Conservation (phyloP, 2,888 invertebrate genomes). For the Dioctria rufipes region DNA sequence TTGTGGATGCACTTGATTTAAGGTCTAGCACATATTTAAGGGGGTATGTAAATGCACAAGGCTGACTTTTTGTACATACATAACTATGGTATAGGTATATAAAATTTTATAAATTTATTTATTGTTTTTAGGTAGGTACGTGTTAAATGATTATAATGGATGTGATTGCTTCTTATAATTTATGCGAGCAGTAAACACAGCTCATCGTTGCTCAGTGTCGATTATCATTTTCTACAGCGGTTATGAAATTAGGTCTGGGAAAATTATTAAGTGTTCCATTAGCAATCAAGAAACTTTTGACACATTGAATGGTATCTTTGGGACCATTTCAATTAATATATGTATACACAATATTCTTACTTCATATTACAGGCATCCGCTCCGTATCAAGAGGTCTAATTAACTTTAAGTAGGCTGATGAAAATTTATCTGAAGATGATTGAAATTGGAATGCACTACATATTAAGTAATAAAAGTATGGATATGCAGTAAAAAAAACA, state of each 20-base stretch:
- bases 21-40: not conserved
- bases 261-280: not conserved
- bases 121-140: too few relatives aligned
- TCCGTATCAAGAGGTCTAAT: not conserved
- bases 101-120: too few relatives aligned
- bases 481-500: not conserved
- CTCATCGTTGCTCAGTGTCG: too few relatives aligned
- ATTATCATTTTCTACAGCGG: too few relatives aligned
- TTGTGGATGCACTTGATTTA: slow-evolving; percentile 21
- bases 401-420: slow-evolving; percentile 1
- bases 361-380: not conserved
- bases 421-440: slow-evolving; percentile 8
- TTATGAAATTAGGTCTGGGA: not conserved
- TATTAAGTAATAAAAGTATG: not conserved
- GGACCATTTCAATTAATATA: not conserved
- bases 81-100: not conserved
- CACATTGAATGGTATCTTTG: not conserved
- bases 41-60: not conserved
- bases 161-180: too few relatives aligned
- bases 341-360: not conserved
- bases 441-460: not conserved
- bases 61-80: too few relatives aligned
- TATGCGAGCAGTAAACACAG: too few relatives aligned
- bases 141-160: too few relatives aligned
- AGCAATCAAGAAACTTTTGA: not conserved